Percentiles rank a stretch among this genome's conserved stretches.
phyloP scores from a whole-genome alignment of 2,888 invertebrate species.

The Hipparchia semele region DNA sequence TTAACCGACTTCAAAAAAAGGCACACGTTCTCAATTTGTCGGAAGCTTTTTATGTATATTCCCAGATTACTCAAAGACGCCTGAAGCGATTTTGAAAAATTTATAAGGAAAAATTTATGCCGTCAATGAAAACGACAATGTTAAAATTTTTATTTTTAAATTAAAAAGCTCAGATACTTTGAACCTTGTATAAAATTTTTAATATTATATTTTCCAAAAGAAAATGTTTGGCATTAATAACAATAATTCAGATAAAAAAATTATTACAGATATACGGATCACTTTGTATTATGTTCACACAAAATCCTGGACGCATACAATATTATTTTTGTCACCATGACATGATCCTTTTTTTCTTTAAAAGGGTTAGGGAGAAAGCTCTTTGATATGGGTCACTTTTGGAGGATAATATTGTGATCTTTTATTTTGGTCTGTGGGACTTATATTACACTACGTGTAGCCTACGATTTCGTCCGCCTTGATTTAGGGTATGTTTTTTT shows the following conservation, averaged over 20 bases:
- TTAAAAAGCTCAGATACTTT: too few relatives aligned
- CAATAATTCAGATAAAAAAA: not conserved
- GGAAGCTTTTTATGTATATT: too few relatives aligned
- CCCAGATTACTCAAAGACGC: too few relatives aligned
- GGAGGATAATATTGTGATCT: conserved; percentile 10
- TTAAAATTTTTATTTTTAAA: too few relatives aligned
- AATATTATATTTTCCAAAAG: not conserved
- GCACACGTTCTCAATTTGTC: too few relatives aligned
- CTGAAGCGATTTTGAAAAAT: too few relatives aligned
- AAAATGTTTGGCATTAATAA: not conserved
- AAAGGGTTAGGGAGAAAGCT: conserved; percentile 21
- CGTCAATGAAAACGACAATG: not conserved
- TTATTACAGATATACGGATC: not conserved
- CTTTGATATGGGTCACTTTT: conserved; percentile 20
- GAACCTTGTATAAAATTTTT: too few relatives aligned
- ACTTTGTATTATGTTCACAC: not conserved
- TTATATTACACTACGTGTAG: conserved; percentile 1
- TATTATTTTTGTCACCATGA: conserved; percentile 19
- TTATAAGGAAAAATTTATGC: too few relatives aligned
- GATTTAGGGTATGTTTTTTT: not conserved
- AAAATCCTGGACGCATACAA: conserved; percentile 5
- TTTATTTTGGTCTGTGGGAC: conserved; percentile 12
- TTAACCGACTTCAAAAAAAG: too few relatives aligned
- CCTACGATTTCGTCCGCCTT: not conserved
- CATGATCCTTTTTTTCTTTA: conserved; percentile 18